Conservation (phyloP, 2,113 vertebrate genomes). For the Pomatorhinus ruficollis region DNA sequence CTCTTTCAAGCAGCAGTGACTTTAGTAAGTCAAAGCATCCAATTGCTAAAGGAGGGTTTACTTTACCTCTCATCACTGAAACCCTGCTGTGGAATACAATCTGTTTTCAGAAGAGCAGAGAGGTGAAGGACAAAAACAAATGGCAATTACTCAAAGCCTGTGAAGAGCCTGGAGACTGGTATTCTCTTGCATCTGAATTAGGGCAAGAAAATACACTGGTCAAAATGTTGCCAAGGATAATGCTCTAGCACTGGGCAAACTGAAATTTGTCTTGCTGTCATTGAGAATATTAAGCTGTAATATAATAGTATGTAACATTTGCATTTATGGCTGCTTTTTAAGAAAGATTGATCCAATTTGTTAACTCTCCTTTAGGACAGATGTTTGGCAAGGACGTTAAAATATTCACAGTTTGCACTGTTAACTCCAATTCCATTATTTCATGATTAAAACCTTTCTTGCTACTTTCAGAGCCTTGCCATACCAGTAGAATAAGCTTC, state of each 20-base stretch:
- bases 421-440: neutral
- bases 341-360: neutral
- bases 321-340: neutral
- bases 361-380: neutral
- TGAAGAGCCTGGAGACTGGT: neutral
- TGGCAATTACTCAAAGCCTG: conserved; percentile 7
- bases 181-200: conserved; percentile 14
- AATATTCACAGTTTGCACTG: neutral
- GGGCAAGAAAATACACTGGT: neutral
- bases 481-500: neutral
- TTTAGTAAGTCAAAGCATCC: conserved; percentile 39
- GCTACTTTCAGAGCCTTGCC: neutral
- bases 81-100: conserved; percentile 39
- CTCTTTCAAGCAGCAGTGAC: conserved; percentile 33
- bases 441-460: neutral
- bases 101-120: conserved; percentile 13
- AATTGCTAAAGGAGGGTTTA: conserved; percentile 29
- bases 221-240: conserved; percentile 28
- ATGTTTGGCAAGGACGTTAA: neutral
- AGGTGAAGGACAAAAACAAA: conserved; percentile 54
- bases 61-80: conserved; percentile 30
- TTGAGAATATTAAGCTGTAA: neutral
- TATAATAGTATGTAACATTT: neutral
- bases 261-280: neutral
- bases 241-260: neutral